Percentiles rank a stretch among this genome's conserved stretches.
phyloP scores from a whole-genome alignment of 1,140 invertebrate genomes.

The Patella vulgata region DNA sequence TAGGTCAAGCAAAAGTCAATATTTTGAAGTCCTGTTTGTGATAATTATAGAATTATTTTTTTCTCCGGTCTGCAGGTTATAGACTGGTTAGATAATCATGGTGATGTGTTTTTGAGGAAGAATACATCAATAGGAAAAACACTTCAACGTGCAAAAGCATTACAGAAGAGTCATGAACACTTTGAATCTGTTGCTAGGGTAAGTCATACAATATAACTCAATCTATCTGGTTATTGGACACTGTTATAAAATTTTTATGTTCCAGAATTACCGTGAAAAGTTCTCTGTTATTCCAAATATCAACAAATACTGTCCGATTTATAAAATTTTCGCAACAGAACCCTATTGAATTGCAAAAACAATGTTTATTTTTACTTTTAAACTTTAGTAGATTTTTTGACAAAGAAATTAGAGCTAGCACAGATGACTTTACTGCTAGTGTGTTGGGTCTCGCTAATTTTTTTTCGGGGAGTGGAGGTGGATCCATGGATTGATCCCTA shows the following conservation, averaged over 20 bases:
- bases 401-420: too few relatives aligned
- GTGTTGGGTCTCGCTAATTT: too few relatives aligned
- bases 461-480: too few relatives aligned
- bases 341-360: too few relatives aligned
- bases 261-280: background rate
- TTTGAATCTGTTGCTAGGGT: constrained; percentile 98
- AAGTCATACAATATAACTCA: constrained; percentile 59
- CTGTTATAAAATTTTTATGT: constrained; percentile 3
- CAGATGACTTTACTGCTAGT: too few relatives aligned
- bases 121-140: constrained; percentile 96
- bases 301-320: too few relatives aligned
- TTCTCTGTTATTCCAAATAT: background rate
- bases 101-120: constrained; percentile 97
- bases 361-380: too few relatives aligned
- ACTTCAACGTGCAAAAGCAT: constrained; percentile 90
- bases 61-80: constrained; percentile 77
- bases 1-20: background rate
- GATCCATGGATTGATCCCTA: too few relatives aligned
- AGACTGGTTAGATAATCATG: constrained; percentile 97
- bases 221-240: background rate
- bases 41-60: too few relatives aligned
- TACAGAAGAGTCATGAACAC: constrained; percentile 98
- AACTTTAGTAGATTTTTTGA: too few relatives aligned
- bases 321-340: too few relatives aligned
- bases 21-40: too few relatives aligned